Evolutionary conservation across 2,888 invertebrate genomes (phyloP).

Genomic region (Charanyca ferruginea): DNA sequence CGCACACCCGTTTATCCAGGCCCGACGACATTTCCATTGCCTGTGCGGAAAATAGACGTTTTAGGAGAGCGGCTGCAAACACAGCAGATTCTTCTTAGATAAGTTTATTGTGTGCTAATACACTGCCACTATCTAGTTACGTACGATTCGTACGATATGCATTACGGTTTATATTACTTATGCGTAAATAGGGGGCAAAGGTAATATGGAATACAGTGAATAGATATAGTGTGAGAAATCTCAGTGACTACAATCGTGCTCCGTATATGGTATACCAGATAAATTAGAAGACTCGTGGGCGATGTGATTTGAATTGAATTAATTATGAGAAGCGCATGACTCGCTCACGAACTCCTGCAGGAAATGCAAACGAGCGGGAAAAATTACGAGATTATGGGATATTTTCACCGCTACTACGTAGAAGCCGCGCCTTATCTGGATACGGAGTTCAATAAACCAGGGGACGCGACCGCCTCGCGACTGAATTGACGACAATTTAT

Average conservation of each 20-base stretch:
- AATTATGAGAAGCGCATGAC: conserved; percentile 82
- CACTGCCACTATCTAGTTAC: conserved; percentile 74
- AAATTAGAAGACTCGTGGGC: conserved; percentile 85
- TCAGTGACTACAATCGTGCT: conserved; percentile 72
- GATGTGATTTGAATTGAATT: conserved; percentile 89
- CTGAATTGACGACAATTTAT: conserved; percentile 87
- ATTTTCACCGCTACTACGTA: conserved; percentile 77
- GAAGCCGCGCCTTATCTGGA: conserved; percentile 82
- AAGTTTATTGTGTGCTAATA: conserved; percentile 89
- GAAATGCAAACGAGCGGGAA: conserved; percentile 82
- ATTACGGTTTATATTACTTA: conserved; percentile 63
- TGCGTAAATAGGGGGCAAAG: conserved; percentile 60
- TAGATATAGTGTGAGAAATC: conserved; percentile 70
- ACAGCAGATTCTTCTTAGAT: conserved; percentile 81
- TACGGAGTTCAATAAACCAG: conserved; percentile 87
- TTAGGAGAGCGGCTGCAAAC: conserved; percentile 82
- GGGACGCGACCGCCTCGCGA: conserved; percentile 77
- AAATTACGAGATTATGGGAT: conserved; percentile 81
- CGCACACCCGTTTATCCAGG: conserved; percentile 85
- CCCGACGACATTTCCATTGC: conserved; percentile 87
- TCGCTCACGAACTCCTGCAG: conserved; percentile 81
- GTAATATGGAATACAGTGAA: conserved; percentile 60
- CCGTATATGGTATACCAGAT: conserved; percentile 81
- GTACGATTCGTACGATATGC: conserved; percentile 66
- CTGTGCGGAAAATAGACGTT: conserved; percentile 86